Conservation (phyloP, 2,113 vertebrate species). For the Pandion haliaetus region DNA sequence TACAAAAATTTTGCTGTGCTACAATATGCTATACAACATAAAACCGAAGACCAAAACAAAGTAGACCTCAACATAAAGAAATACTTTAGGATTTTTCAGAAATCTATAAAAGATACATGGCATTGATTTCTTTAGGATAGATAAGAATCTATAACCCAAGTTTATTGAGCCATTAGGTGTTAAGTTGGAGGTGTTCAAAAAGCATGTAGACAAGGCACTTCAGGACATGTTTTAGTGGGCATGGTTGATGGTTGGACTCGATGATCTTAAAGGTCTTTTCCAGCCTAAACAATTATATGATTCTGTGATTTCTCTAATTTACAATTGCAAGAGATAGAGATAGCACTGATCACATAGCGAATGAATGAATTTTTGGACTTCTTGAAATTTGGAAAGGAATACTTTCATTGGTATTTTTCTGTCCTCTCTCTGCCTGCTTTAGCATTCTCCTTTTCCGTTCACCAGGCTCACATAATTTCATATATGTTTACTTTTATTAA, state of each 20-base stretch:
- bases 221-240: too few species aligned
- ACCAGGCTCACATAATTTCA: not conserved
- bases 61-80: not conserved
- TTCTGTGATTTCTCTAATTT: not conserved
- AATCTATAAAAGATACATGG: not conserved
- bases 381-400: not conserved
- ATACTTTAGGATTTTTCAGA: not conserved
- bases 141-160: not conserved
- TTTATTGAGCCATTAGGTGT: not conserved
- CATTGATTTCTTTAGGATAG: not conserved
- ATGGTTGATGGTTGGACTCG: too few species aligned
- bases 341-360: not conserved
- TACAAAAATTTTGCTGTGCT: not conserved
- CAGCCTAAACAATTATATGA: too few species aligned
- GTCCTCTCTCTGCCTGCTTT: not conserved
- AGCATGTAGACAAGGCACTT: too few species aligned
- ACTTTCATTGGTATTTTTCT: not conserved
- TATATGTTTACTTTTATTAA: not conserved
- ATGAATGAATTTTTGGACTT: not conserved
- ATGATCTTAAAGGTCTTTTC: too few species aligned
- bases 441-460: not conserved
- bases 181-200: too few species aligned
- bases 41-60: not conserved
- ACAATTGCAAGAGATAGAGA: not conserved
- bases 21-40: not conserved